These are phyloP conservation scores for Lomographa bimaculata DNA, from an alignment of 2,888 invertebrate genomes.

Conservation along the genomic window DNA sequence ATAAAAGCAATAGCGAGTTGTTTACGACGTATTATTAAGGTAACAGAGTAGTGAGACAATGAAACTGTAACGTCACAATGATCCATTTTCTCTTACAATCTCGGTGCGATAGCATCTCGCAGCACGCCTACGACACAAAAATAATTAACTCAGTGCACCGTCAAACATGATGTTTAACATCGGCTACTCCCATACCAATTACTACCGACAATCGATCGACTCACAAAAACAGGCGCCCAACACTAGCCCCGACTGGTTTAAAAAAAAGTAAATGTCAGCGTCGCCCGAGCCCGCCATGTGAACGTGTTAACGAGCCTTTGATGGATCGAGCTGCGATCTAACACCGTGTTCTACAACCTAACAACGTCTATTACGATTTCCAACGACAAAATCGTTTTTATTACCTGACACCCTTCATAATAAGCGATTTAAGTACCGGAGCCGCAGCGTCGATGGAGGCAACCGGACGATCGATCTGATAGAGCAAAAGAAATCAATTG, in stretches of 20 bases:
- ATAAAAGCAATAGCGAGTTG: constrained; percentile 27
- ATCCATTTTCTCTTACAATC: constrained; percentile 70
- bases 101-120: constrained; percentile 65
- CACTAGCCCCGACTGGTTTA: constrained; percentile 64
- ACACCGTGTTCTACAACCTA: constrained; percentile 51
- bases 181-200: constrained; percentile 80
- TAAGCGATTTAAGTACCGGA: constrained; percentile 30
- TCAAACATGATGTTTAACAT: constrained; percentile 79
- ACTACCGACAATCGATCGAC: constrained; percentile 74
- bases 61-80: constrained; percentile 60
- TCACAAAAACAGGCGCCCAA: constrained; percentile 67
- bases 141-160: constrained; percentile 77
- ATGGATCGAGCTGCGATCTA: constrained; percentile 72
- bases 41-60: constrained; percentile 46
- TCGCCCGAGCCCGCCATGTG: constrained; percentile 38
- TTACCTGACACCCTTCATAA: constrained; percentile 48
- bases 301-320: constrained; percentile 77
- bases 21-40: constrained; percentile 22
- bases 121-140: constrained; percentile 77
- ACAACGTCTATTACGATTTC: constrained; percentile 49
- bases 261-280: constrained; percentile 50
- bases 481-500: constrained; percentile 69
- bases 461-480: constrained; percentile 48
- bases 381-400: constrained; percentile 56
- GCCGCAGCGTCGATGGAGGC: constrained; percentile 10